These are phyloP conservation scores for Iselma pallidipennis DNA, from an alignment of 2,888 invertebrate genomes.

Conservation along the genomic window DNA sequence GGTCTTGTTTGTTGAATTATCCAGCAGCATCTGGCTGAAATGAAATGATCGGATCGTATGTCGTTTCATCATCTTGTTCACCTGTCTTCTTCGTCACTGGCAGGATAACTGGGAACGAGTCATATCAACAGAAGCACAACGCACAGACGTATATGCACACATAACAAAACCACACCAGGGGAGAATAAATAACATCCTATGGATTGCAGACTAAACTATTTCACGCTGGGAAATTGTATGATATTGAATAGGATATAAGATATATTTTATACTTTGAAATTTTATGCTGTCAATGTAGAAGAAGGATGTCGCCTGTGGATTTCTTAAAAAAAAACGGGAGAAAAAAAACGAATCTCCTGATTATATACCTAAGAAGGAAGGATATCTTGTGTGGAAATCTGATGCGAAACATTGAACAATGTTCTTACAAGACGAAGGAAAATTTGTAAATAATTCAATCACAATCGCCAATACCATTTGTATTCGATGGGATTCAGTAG, in stretches of 20 bases:
- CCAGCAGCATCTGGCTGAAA: slow-evolving; percentile 23
- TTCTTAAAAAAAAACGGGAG: not conserved
- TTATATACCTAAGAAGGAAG: not conserved
- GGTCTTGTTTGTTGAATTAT: slow-evolving; percentile 25
- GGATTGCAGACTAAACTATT: slow-evolving; percentile 44
- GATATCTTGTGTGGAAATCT: no score
- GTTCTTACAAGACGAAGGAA: no score
- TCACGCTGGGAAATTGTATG: slow-evolving; percentile 44
- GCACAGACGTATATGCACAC: not conserved
- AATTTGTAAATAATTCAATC: slow-evolving; percentile 15
- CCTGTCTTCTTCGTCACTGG: slow-evolving; percentile 22
- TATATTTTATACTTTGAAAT: slow-evolving; percentile 41
- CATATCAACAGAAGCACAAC: slow-evolving; percentile 17
- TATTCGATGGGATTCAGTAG: no score
- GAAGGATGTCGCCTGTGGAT: not conserved
- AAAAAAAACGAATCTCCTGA: not conserved
- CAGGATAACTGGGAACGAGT: slow-evolving; percentile 16
- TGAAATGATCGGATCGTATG: slow-evolving; percentile 23
- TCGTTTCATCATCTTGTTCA: slow-evolving; percentile 26
- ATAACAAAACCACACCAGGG: slow-evolving; percentile 11
- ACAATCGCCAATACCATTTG: no score
- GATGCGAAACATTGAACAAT: no score
- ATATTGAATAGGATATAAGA: slow-evolving; percentile 45
- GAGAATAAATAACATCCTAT: slow-evolving; percentile 31
- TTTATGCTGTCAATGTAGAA: slow-evolving; percentile 30